A percentile compares a stretch with the other conserved stretches of the same genome.
phyloP scores from a whole-genome alignment of 2,888 invertebrate species.

The Lasius fuliginosus region DNA sequence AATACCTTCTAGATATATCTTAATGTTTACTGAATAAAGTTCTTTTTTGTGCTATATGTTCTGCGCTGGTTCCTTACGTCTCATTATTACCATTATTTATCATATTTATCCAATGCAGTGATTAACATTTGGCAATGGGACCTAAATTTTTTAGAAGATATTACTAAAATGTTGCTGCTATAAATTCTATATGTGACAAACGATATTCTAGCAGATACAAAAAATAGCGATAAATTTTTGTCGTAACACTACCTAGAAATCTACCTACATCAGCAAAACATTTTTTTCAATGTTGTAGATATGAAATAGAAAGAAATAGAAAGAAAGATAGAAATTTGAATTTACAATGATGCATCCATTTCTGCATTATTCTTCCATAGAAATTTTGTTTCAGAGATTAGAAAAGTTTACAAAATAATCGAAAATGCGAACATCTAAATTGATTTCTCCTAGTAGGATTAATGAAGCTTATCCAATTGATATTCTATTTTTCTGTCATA shows the following conservation, averaged over 20 bases:
- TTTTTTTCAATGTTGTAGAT: background rate
- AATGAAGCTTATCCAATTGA: conserved; percentile 60
- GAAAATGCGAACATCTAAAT: background rate
- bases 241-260: background rate
- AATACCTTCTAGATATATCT: too few species aligned
- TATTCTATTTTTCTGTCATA: conserved; percentile 17
- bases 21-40: too few species aligned
- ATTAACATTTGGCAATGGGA: background rate
- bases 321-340: background rate
- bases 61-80: too few species aligned
- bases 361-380: background rate
- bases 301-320: too few species aligned
- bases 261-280: background rate
- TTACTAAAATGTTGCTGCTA: conserved; percentile 1
- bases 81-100: too few species aligned
- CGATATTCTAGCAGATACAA: conserved; percentile 2
- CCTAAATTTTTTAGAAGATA: background rate
- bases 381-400: background rate
- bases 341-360: background rate
- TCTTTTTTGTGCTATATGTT: too few species aligned
- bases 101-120: background rate
- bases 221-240: background rate
- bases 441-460: background rate
- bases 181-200: background rate
- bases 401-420: background rate